These are phyloP conservation scores for Nicator chloris DNA, from an alignment of 2,113 vertebrate genomes.

Conservation along the genomic window DNA sequence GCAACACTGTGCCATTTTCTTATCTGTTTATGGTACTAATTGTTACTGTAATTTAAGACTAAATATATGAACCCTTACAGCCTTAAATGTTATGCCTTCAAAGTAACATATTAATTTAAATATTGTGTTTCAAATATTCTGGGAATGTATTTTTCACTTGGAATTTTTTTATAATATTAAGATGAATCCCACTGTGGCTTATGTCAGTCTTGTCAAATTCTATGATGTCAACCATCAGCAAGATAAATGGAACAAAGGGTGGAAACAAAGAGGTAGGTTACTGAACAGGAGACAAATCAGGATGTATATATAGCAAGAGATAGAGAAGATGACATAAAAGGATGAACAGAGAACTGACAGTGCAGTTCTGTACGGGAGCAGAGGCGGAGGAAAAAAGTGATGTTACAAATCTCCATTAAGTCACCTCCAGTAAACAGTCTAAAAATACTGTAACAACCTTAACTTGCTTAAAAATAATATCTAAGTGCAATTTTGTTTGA, in stretches of 20 bases:
- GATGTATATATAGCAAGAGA: background rate
- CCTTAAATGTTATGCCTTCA: background rate
- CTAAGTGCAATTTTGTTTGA: background rate
- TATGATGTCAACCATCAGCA: slow-evolving; percentile 58
- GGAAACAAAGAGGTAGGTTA: slow-evolving; percentile 45
- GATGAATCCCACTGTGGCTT: slow-evolving; percentile 33
- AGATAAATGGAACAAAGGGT: slow-evolving; percentile 52
- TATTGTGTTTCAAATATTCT: slow-evolving; percentile 41
- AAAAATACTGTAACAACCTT: background rate
- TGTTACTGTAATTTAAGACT: background rate
- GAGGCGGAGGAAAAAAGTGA: background rate
- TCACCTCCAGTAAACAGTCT: background rate
- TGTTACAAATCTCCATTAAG: background rate
- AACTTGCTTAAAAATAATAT: background rate
- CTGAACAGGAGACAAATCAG: slow-evolving; percentile 12
- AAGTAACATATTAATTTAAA: slow-evolving; percentile 15
- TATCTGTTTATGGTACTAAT: background rate
- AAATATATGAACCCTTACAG: background rate
- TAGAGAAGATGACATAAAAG: background rate
- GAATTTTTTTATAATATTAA: slow-evolving; percentile 2
- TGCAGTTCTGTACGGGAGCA: background rate
- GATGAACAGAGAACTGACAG: background rate
- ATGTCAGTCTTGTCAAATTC: slow-evolving; percentile 58
- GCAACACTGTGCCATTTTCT: background rate
- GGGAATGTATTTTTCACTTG: slow-evolving; percentile 4